Conservation (phyloP, 2,797 vertebrate genomes). For the Labeo calbasu region DNA sequence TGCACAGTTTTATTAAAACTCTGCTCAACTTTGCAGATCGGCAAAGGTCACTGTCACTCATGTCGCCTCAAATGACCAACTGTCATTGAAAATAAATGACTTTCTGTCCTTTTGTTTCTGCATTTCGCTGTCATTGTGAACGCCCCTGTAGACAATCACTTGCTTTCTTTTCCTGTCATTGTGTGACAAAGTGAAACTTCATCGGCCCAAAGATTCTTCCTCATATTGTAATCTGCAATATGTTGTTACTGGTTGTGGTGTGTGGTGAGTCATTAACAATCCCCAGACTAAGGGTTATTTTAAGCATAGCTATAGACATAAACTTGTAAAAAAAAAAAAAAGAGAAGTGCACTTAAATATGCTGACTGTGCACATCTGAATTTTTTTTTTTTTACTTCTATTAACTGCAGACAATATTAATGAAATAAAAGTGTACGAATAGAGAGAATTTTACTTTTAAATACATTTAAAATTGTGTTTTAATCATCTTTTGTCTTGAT, state of each 20-base stretch:
- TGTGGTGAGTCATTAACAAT: background rate
- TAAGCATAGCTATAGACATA: background rate
- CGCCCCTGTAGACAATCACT: background rate
- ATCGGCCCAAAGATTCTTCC: background rate
- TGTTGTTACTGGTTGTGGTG: background rate
- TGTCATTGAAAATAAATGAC: constrained; percentile 20
- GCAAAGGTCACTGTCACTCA: constrained; percentile 25
- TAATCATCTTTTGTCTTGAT: too few species aligned
- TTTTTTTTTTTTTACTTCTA: too few species aligned
- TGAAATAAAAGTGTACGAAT: background rate
- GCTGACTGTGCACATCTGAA: background rate
- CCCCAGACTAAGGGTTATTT: background rate
- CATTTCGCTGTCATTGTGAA: background rate
- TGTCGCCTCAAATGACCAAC: constrained; percentile 2
- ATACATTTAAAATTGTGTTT: background rate
- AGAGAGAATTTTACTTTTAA: too few species aligned
- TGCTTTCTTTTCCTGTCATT: background rate
- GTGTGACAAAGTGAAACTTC: background rate
- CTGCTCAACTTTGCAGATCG: constrained; percentile 6
- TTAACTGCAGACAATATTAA: background rate
- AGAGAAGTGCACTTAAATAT: background rate
- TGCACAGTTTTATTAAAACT: constrained; percentile 22
- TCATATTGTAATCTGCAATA: background rate
- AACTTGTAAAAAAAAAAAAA: background rate
- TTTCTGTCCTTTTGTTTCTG: constrained; percentile 9